Base-by-base conservation (phyloP, 2,888 invertebrate genomes). In the Chesias legatella region DNA sequence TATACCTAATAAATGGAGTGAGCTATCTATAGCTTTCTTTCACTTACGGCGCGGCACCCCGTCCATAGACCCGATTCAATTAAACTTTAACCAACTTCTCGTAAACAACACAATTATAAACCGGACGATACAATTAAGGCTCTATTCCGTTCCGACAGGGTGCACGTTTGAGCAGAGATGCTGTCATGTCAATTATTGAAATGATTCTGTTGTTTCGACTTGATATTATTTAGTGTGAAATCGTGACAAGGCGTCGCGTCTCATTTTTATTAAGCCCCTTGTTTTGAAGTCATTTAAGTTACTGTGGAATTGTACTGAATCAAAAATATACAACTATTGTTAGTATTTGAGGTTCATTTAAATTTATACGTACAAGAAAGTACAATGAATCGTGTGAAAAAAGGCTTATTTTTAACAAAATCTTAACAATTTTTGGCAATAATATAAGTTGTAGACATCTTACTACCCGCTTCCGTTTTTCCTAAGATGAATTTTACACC, bases 11-110 rank as follows among this genome's bases (percentile, higher is more conserved):
- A 17, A 10, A 10, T 9, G 10, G 5, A 35, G 35, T 45, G 40
- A 29, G n/a, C 26, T 37, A 36, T 32, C 45, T 40, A 23, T 37
- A 36, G 36, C 44, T 40, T 7, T 6, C 8, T 6, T 35, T 17
- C 7, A 6, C 6, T 17, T 23, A 7, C 27, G 3, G 21, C 48
- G 23, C 27, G 3, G 21, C 48, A 20, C 33, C 29, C 47, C 36
- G 37, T 34, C 53, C 43, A 53, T 57, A 51, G 60, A 73, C 76
- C 68, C 74, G 67, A 78, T 83, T 83, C 83, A 85, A 85, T 85
- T 85, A 82, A 85, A 85, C 82, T 84, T 85, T 79, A 79, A 79
- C 80, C 75, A 79, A 83, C 63, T 67, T 70, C 76, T 77, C 74
- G 84, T 82, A 84, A 84, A 84, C 84, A 84, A 82, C 77, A 76